Percentiles rank a stretch among this genome's conserved stretches.
Evolutionary conservation across 2,797 vertebrate genomes (phyloP).

Genomic region (Threskiornis aethiopicus): DNA sequence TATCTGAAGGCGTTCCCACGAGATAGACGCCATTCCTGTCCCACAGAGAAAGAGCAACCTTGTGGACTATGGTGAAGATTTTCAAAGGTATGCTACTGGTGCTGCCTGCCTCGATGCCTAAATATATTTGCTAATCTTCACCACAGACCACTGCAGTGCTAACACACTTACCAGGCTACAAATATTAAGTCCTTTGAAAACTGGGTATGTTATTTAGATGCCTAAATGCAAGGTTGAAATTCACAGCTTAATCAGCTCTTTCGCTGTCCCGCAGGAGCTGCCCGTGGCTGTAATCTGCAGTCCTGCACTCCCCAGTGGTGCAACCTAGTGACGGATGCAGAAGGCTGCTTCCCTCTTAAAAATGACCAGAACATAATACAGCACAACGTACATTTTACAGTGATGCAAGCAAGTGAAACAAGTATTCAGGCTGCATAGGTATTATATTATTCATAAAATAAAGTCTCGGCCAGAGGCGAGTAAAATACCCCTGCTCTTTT

Average conservation of each 20-base stretch:
- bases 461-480: not conserved
- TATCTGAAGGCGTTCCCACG: not conserved
- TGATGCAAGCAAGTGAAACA: not conserved
- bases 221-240: not conserved
- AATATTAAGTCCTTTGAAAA: not conserved
- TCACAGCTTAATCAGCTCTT: not conserved
- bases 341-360: not conserved
- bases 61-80: not conserved
- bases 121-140: not conserved
- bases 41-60: not conserved
- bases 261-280: not conserved
- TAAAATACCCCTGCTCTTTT: constrained; percentile 29
- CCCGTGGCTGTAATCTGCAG: not conserved
- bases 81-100: not conserved
- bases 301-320: not conserved
- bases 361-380: not conserved
- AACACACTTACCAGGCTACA: not conserved
- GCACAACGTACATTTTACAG: not conserved
- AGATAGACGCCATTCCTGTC: not conserved
- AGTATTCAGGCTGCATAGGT: not conserved
- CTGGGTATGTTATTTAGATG: not conserved
- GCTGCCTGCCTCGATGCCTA: not conserved
- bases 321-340: not conserved
- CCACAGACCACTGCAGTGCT: not conserved
- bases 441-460: not conserved